Evolutionary conservation across 2,113 vertebrate species (phyloP).

Genomic region (Mellivora capensis): DNA sequence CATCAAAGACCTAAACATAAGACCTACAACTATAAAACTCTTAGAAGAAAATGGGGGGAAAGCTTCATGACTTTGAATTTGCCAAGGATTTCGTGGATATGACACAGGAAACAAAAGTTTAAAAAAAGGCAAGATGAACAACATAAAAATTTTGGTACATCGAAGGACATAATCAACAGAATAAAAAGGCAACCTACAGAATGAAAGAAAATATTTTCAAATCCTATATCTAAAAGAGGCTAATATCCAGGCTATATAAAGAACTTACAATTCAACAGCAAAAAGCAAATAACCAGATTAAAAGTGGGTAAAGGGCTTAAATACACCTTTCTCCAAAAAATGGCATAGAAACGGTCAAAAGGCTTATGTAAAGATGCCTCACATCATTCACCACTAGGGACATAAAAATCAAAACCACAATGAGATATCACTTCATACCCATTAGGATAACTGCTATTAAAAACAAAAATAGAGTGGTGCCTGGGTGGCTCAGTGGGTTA

Average conservation of each 20-base stretch:
- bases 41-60: neutral
- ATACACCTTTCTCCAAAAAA: neutral
- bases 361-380: neutral
- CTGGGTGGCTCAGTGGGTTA: too few species aligned
- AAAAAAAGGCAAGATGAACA: constrained; percentile 20
- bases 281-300: neutral
- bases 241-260: neutral
- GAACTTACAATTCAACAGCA: neutral
- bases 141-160: neutral
- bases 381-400: neutral
- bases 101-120: neutral
- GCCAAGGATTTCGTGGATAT: neutral
- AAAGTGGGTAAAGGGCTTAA: neutral
- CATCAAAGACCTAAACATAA: neutral
- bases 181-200: neutral
- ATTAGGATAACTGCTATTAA: neutral
- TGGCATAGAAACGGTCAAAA: neutral
- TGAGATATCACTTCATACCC: neutral
- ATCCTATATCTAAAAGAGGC: neutral
- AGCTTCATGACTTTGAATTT: neutral
- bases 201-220: neutral
- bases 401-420: neutral
- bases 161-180: neutral
- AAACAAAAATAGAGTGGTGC: neutral
- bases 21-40: neutral